Conservation (phyloP, 2,888 invertebrate species). For the Tuta absoluta region DNA sequence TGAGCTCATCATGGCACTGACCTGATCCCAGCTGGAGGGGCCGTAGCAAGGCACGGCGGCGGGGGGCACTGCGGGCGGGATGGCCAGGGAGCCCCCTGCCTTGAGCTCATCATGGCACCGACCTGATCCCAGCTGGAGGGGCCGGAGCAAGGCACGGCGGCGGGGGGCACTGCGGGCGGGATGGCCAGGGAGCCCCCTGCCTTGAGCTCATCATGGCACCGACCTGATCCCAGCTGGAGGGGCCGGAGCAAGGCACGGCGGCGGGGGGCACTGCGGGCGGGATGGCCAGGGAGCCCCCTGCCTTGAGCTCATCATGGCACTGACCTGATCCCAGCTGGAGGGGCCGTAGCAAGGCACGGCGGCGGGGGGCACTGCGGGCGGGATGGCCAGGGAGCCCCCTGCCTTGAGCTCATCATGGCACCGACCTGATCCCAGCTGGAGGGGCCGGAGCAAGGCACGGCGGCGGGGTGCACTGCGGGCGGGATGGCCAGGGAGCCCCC, state of each 20-base stretch:
- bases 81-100: slow-evolving; percentile 57
- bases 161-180: slow-evolving; percentile 59
- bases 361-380: slow-evolving; percentile 54
- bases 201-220: slow-evolving; percentile 22
- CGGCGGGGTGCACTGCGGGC: slow-evolving; percentile 51
- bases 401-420: slow-evolving; percentile 1
- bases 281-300: slow-evolving; percentile 62
- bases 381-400: slow-evolving; percentile 65
- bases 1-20: slow-evolving; percentile 38
- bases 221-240: slow-evolving; percentile 70
- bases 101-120: slow-evolving; percentile 27
- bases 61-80: slow-evolving; percentile 63
- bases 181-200: slow-evolving; percentile 61
- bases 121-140: slow-evolving; percentile 72
- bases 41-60: slow-evolving; percentile 55
- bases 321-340: slow-evolving; percentile 68
- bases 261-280: slow-evolving; percentile 57
- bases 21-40: slow-evolving; percentile 70
- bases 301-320: slow-evolving; percentile 21
- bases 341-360: slow-evolving; percentile 61
- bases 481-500: slow-evolving; percentile 68
- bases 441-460: slow-evolving; percentile 61
- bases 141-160: slow-evolving; percentile 56
- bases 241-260: slow-evolving; percentile 59
- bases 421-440: slow-evolving; percentile 68